phyloP scores from a whole-genome alignment of 2,797 vertebrate species.

The Anolis apletophallus region DNA sequence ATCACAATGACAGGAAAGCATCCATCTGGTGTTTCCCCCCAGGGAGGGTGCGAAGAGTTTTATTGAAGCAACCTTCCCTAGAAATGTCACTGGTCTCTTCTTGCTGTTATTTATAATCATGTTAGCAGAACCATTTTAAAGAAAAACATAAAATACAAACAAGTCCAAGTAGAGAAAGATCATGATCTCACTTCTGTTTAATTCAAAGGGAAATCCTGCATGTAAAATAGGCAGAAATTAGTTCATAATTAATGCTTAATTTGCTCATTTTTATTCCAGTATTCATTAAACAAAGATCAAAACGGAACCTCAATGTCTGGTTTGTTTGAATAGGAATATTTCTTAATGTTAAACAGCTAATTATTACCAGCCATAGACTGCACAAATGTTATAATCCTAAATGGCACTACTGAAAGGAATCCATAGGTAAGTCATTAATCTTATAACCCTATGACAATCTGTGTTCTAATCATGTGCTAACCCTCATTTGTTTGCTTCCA shows the following conservation, averaged over 20 bases:
- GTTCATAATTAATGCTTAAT: background rate
- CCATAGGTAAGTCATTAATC: background rate
- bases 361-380: too few species aligned
- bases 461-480: background rate
- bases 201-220: background rate
- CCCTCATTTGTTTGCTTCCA: too few species aligned
- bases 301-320: background rate
- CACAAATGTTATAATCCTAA: background rate
- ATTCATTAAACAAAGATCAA: background rate
- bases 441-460: background rate
- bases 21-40: background rate
- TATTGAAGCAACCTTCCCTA: background rate
- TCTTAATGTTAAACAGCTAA: too few species aligned
- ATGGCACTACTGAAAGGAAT: background rate
- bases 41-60: background rate
- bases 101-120: background rate
- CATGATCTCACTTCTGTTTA: background rate
- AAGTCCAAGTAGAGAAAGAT: background rate
- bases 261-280: background rate
- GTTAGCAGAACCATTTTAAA: background rate
- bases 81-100: background rate
- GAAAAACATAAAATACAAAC: too few species aligned
- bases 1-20: background rate
- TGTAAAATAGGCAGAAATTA: too few species aligned
- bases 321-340: background rate